Evolutionary conservation across 2,888 invertebrate genomes (phyloP), one percentile per base, ranked within the genome.

Genomic region (Eupithecia insigniata): DNA sequence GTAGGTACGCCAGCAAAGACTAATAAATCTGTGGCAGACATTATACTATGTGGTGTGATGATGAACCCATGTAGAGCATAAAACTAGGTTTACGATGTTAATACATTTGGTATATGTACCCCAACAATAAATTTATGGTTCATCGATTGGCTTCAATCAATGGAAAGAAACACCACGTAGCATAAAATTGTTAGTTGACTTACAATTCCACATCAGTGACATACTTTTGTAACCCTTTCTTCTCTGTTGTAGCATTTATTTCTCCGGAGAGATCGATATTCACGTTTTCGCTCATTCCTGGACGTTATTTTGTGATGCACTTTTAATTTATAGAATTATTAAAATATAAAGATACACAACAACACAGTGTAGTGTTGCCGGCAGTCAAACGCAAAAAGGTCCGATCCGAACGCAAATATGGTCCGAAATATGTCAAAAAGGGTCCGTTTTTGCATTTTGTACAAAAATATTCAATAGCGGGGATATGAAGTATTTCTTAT

Each of bases 201-300:
- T 92, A 93, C 93, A 91, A 85, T 89, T 94, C 93, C 86, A 92
- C 82, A 86, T 93, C 90, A 91, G 89, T 90, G 83, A 94, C 94
- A 91, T 94, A 94, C 94, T 94, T 94, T 90, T 92, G 92, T 70
- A 94, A 92, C 76, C 93, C 93, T 84, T 87, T 91, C 79, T 92
- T 93, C 81, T 93, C 92, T 10, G 87, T 80, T 18, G 91, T 86
- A 22, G 94, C 89, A 82, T 88, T 90, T 39, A 94, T 94, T 87
- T 94, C 94, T 70, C 94, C 94, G 6, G 93, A 90, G 71, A 94
- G 83, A 82, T 94, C 94, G 73, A 94, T 92, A 76, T 92, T 92
- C 39, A 94, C 92, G 76, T 89, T 92, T 81, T 94, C 94, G 70
- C 92, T 87, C 94, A 94, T 94, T 77, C 79, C 34, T 36, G 36